Evolutionary conservation across 2,797 vertebrate genomes (phyloP).

Genomic region (Pseudocheirus occidentalis): DNA sequence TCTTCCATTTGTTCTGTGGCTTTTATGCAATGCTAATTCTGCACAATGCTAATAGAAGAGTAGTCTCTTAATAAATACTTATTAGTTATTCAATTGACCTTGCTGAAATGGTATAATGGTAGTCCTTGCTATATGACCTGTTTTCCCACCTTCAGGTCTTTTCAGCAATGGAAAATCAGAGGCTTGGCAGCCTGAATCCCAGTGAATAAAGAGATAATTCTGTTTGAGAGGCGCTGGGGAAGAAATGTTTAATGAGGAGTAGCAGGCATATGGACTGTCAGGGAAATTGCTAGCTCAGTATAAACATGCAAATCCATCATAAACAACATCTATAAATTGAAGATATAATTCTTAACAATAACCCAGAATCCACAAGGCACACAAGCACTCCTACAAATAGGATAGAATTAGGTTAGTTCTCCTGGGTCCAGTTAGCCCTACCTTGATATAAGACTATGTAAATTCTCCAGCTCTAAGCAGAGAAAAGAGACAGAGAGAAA

Average conservation of each 20-base stretch:
- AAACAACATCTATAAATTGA: constrained; percentile 2
- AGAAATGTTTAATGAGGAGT: constrained; percentile 1
- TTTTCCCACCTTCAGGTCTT: neutral
- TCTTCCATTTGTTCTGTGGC: neutral
- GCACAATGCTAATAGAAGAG: neutral
- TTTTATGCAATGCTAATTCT: neutral
- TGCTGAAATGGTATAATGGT: neutral
- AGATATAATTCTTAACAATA: neutral
- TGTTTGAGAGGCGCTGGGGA: neutral
- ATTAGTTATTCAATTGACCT: neutral
- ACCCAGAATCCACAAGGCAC: neutral
- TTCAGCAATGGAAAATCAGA: neutral
- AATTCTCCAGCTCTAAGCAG: neutral
- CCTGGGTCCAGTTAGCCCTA: neutral
- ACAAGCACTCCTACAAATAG: neutral
- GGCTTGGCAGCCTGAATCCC: neutral
- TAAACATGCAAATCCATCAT: constrained; percentile 7
- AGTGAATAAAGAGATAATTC: constrained; percentile 2
- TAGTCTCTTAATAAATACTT: neutral
- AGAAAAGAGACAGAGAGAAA: neutral
- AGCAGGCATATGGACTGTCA: neutral
- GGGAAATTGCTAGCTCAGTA: neutral
- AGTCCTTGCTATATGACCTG: neutral
- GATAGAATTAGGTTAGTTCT: neutral
- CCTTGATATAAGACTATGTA: neutral